Base-by-base conservation (phyloP, 2,797 vertebrate species). In the Chloroceryle inda region DNA sequence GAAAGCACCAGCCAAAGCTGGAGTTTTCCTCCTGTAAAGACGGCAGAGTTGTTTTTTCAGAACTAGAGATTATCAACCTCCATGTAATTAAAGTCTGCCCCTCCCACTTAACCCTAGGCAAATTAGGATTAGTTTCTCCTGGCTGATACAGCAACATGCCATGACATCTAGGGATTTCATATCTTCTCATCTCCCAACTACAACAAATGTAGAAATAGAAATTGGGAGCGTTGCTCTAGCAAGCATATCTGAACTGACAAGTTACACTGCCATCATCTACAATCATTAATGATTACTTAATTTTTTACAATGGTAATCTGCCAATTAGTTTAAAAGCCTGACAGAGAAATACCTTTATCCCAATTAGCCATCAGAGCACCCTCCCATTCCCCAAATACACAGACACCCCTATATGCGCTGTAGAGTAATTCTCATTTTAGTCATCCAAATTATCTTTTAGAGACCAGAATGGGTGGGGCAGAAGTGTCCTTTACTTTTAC, bases 91-190 rank as follows among this genome's bases (percentile, higher is more conserved):
- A 94, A 85, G 29, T n/a, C 74, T 92, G 93, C 72, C 75, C 77
- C 91, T 96, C 86, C 92, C 90, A 96, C 85, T 66, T 78, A 94
- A 96, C 84, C 83, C 67, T 44, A 96, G 91, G 89, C 90, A 95
- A 95, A 92, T 87, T 45, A 79, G 67, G 52, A 80, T 94, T 64
- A 89, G 71, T 80, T 9, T 87, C 75, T 97, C 63, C 56, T 83
- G 87, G 63, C 77, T 94, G 79, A 88, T 91, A 73, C 67, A 94
- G 85, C 76, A 95, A 87, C 63, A 75, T 74, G 86, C 85, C 81
- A 42, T 40, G 67, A 94, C 88, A 95, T 90, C 88, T 85, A 92
- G 79, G 79, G 75, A 92, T 95, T 94, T 80, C 24, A 0, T 92
- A 87, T 94, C 88, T 93, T 82, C 56, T n/a, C 58, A 94, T 96